These are phyloP conservation scores for Enteromius mattozi DNA, from an alignment of 2,797 vertebrate genomes.

Conservation along the genomic window DNA sequence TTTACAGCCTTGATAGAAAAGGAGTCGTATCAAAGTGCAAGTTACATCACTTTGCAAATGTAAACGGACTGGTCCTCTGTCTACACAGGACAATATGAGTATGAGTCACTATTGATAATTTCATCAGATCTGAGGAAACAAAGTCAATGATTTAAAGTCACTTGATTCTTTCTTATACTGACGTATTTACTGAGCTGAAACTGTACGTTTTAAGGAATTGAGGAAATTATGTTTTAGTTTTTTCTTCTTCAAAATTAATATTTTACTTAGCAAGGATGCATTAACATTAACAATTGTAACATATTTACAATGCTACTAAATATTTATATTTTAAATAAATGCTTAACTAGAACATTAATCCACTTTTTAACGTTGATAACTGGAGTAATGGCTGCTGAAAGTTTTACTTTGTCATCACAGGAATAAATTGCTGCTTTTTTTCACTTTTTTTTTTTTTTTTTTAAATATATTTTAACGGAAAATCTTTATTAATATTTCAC, in stretches of 20 bases:
- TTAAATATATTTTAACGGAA: neutral
- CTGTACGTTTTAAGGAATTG: neutral
- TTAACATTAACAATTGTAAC: too few species aligned
- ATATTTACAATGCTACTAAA: neutral
- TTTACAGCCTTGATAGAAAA: conserved; percentile 73
- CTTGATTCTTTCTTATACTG: neutral
- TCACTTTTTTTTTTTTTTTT: too few species aligned
- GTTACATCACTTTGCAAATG: conserved; percentile 30
- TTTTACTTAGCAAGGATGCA: neutral
- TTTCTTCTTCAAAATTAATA: neutral
- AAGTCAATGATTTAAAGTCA: neutral
- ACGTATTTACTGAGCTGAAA: neutral
- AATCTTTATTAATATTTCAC: neutral
- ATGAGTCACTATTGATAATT: conserved; percentile 8
- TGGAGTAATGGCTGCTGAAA: neutral
- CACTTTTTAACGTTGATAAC: neutral
- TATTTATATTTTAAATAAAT: too few species aligned
- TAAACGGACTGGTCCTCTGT: conserved; percentile 1
- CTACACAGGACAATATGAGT: conserved; percentile 1
- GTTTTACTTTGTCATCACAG: neutral
- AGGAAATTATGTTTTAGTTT: neutral
- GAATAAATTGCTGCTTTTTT: too few species aligned
- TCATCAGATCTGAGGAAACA: neutral
- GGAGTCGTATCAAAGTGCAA: conserved; percentile 73
- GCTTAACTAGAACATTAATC: too few species aligned